Conservation (phyloP, 2,113 vertebrate species). For the Notothenia coriiceps region DNA sequence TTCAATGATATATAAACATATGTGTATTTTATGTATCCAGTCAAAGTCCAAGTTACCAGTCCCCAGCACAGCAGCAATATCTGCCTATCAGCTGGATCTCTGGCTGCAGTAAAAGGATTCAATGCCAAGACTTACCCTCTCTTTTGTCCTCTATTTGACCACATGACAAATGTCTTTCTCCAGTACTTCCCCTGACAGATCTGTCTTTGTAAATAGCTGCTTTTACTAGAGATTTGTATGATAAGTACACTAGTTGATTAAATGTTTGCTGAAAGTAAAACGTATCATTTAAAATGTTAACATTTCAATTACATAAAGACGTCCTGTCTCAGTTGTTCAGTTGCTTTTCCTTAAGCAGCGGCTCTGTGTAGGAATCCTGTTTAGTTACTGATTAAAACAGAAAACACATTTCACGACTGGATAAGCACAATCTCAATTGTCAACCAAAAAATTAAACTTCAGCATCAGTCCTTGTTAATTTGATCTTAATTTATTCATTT, state of each 20-base stretch:
- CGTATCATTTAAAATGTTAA: no score
- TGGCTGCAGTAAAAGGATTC: constrained; percentile 35
- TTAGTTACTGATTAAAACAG: no score
- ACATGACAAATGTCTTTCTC: background rate
- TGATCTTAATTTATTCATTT: constrained; percentile 20
- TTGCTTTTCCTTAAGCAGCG: no score
- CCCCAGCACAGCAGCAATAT: constrained; percentile 44
- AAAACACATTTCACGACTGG: no score
- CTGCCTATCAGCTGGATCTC: constrained; percentile 47
- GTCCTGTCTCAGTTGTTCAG: no score
- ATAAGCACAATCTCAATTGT: background rate
- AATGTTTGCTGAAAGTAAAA: no score
- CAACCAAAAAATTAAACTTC: background rate
- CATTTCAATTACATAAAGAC: no score
- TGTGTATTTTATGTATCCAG: constrained; percentile 23
- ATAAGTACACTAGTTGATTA: no score
- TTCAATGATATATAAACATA: constrained; percentile 9
- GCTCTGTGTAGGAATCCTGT: no score
- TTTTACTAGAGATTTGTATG: no score
- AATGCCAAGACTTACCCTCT: constrained; percentile 47
- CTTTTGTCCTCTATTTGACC: constrained; percentile 21
- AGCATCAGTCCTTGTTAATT: background rate
- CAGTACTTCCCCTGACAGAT: no score
- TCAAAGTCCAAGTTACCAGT: constrained; percentile 53
- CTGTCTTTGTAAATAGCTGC: no score